Percentiles rank a stretch among this genome's conserved stretches.
phyloP scores from a whole-genome alignment of 1,140 invertebrate species.

The Adoxophyes honmai region DNA sequence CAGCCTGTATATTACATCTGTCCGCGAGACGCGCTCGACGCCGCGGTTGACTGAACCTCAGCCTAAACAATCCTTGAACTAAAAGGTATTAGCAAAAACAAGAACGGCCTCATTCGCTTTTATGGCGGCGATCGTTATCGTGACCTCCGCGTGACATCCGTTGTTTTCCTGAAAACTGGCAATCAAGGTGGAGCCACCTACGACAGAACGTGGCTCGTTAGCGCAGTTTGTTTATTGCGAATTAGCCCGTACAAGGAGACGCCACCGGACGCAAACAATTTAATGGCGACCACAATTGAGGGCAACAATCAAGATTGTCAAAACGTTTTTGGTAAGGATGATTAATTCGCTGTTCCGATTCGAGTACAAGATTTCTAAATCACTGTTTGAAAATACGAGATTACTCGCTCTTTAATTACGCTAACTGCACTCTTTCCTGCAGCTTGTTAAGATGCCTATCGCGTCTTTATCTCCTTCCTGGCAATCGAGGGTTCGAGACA shows the following conservation, averaged over 20 bases:
- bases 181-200: constrained; percentile 54
- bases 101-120: constrained; percentile 15
- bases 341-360: not conserved
- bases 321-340: constrained; percentile 21
- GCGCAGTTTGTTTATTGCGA: constrained; percentile 28
- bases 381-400: not conserved
- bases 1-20: not conserved
- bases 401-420: not conserved
- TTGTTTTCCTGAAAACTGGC: constrained; percentile 41
- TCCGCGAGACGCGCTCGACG: not conserved
- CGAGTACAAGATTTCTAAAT: not conserved
- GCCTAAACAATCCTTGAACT: constrained; percentile 7
- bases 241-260: constrained; percentile 25
- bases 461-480: not conserved
- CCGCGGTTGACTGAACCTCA: constrained; percentile 1
- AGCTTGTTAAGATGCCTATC: not conserved
- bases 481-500: not conserved
- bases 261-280: constrained; percentile 25
- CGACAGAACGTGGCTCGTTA: constrained; percentile 46
- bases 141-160: constrained; percentile 44
- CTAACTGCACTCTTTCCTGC: not conserved
- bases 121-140: constrained; percentile 32
- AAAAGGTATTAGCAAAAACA: constrained; percentile 13
- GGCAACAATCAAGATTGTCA: constrained; percentile 21
- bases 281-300: constrained; percentile 28